A percentile compares a stretch with the other conserved stretches of the same genome.
These are phyloP conservation scores for Doris montereyensis DNA, from an alignment of 2,888 invertebrate species.

Conservation along the genomic window DNA sequence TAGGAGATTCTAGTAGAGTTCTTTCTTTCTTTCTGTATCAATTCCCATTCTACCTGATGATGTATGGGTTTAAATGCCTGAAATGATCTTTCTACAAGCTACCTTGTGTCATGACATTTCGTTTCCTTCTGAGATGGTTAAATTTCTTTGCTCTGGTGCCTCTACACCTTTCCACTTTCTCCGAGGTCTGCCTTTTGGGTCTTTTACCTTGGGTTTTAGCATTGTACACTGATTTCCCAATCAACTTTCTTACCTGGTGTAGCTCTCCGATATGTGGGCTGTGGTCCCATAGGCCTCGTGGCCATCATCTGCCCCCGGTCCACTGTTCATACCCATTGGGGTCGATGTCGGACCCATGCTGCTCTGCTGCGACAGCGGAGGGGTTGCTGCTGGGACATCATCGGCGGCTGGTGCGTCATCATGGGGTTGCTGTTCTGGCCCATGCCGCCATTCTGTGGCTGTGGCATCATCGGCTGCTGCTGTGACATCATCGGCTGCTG, in stretches of 20 bases:
- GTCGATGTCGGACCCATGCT: slow-evolving; percentile 43
- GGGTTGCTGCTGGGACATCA: slow-evolving; percentile 47
- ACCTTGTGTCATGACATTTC: too few species aligned
- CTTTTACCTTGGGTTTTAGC: too few species aligned
- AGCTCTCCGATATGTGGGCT: slow-evolving; percentile 50
- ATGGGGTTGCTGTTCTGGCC: slow-evolving; percentile 38
- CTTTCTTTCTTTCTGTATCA: too few species aligned
- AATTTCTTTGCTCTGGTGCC: too few species aligned
- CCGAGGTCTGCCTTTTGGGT: too few species aligned
- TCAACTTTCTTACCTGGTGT: slow-evolving; percentile 48
- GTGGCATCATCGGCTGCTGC: slow-evolving; percentile 54
- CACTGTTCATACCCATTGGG: slow-evolving; percentile 39
- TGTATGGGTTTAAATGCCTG: too few species aligned
- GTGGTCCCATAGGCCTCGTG: slow-evolving; percentile 46
- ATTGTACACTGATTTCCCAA: too few species aligned
- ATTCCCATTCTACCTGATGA: too few species aligned
- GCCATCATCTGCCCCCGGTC: slow-evolving; percentile 49
- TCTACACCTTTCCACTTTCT: too few species aligned
- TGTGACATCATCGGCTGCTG: slow-evolving; percentile 55
- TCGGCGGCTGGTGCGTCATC: slow-evolving; percentile 50
- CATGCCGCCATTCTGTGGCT: slow-evolving; percentile 41
- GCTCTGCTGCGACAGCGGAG: slow-evolving; percentile 50
- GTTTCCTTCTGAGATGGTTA: too few species aligned
- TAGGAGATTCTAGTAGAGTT: too few species aligned
- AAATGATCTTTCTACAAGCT: too few species aligned